These are phyloP conservation scores for Automeris io DNA, from an alignment of 2,888 invertebrate genomes.

Conservation along the genomic window DNA sequence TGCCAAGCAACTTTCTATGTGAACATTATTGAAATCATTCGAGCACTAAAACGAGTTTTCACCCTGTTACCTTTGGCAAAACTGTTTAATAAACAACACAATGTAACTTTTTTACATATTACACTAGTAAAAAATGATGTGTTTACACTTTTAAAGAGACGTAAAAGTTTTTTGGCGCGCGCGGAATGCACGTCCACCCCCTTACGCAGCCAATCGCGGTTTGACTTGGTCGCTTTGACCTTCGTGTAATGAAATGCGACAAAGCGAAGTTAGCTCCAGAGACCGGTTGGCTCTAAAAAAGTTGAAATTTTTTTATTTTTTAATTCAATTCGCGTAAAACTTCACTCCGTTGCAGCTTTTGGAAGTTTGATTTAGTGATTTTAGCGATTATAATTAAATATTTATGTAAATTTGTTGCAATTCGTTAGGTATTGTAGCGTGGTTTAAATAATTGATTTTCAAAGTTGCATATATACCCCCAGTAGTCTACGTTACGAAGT, in stretches of 20 bases:
- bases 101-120: conserved; percentile 25
- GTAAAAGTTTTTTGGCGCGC: conserved; percentile 39
- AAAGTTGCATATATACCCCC: no score
- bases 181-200: conserved; percentile 26
- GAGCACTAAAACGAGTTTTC: conserved; percentile 10
- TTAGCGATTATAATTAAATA: no score
- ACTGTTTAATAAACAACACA: conserved; percentile 13
- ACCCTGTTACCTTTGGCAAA: conserved; percentile 14
- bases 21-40: conserved; percentile 10
- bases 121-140: conserved; percentile 31
- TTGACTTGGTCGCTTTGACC: conserved; percentile 51
- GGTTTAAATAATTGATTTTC: no score
- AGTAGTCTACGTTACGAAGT: no score
- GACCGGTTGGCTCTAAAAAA: conserved; percentile 70
- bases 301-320: conserved; percentile 45
- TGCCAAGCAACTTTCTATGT: conserved; percentile 19
- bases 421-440: no score
- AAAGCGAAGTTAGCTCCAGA: conserved; percentile 51
- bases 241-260: conserved; percentile 57
- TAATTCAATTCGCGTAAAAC: conserved; percentile 31
- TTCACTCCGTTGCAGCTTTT: conserved; percentile 30
- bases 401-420: no score
- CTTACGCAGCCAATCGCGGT: conserved; percentile 29
- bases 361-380: conserved; percentile 11
- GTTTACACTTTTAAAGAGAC: conserved; percentile 33